phyloP scores from a whole-genome alignment of 2,113 vertebrate species.

The Siniperca chuatsi region DNA sequence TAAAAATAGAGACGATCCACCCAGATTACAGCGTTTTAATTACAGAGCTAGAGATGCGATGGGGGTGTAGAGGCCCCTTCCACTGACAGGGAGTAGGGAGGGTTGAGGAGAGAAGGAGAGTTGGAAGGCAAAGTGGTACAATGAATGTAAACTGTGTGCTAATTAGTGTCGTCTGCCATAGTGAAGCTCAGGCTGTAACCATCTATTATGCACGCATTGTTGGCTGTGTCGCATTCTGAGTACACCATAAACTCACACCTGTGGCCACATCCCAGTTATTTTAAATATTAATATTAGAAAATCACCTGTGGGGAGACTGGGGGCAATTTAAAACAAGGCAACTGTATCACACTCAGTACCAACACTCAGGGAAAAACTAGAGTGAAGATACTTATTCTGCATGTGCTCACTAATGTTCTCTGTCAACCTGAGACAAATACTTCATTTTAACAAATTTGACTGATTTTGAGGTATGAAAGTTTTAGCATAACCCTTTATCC shows the following conservation, averaged over 20 bases:
- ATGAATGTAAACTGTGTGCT: constrained; percentile 70
- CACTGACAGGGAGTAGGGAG: constrained; percentile 59
- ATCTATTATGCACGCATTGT: constrained; percentile 47
- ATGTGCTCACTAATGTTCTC: background rate
- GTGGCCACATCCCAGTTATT: background rate
- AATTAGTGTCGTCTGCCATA: constrained; percentile 72
- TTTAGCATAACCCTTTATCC: background rate
- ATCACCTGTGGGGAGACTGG: constrained; percentile 8
- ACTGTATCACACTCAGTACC: background rate
- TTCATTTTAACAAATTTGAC: background rate
- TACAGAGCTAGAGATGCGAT: constrained; percentile 78
- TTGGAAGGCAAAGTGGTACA: constrained; percentile 46
- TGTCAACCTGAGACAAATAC: background rate
- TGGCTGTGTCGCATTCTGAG: constrained; percentile 17
- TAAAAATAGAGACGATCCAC: constrained; percentile 83
- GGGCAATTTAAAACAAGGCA: background rate
- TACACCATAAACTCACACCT: constrained; percentile 14
- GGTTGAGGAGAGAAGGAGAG: constrained; percentile 22
- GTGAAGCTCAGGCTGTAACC: constrained; percentile 39
- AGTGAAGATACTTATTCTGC: background rate
- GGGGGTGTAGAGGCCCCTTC: constrained; percentile 64
- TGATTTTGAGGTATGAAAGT: background rate
- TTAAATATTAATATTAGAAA: constrained; percentile 22
- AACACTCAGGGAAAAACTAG: background rate
- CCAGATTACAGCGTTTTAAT: constrained; percentile 86